A percentile compares a stretch with the other conserved stretches of the same genome.
Evolutionary conservation across 2,113 vertebrate species (phyloP).

Genomic region (Cynoglossus semilaevis): DNA sequence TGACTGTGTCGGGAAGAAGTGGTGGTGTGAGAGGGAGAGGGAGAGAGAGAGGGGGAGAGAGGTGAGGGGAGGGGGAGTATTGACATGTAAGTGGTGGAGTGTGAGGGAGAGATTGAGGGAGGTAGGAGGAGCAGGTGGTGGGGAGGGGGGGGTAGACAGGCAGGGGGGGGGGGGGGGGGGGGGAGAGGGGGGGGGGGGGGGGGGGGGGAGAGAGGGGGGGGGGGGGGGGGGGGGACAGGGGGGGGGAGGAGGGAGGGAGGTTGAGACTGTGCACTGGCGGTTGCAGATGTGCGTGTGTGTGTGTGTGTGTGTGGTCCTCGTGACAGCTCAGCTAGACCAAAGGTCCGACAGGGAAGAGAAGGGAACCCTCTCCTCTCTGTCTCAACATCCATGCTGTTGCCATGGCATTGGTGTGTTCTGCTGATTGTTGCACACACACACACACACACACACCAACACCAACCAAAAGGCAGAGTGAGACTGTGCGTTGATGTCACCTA

Average conservation of each 20-base stretch:
- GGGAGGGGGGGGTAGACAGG: no score
- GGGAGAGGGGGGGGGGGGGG: no score
- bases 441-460: no score
- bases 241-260: constrained; percentile 14
- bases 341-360: constrained; percentile 56
- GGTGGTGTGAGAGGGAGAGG: constrained; percentile 46
- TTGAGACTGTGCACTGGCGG: constrained; percentile 27
- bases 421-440: constrained; percentile 57
- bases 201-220: no score
- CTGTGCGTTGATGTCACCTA: constrained; percentile 53
- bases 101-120: no score
- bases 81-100: no score
- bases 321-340: constrained; percentile 64
- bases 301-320: constrained; percentile 60
- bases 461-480: constrained; percentile 28
- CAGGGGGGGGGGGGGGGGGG: no score
- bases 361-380: constrained; percentile 50
- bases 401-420: constrained; percentile 74
- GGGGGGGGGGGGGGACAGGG: no score
- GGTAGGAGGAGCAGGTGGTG: no score
- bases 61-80: not conserved
- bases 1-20: constrained; percentile 52
- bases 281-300: no score
- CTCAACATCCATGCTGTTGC: constrained; percentile 75
- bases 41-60: constrained; percentile 26